A percentile compares a stretch with the other conserved stretches of the same genome.
Conservation (phyloP, 2,113 vertebrate species). For the Turnix velox region DNA sequence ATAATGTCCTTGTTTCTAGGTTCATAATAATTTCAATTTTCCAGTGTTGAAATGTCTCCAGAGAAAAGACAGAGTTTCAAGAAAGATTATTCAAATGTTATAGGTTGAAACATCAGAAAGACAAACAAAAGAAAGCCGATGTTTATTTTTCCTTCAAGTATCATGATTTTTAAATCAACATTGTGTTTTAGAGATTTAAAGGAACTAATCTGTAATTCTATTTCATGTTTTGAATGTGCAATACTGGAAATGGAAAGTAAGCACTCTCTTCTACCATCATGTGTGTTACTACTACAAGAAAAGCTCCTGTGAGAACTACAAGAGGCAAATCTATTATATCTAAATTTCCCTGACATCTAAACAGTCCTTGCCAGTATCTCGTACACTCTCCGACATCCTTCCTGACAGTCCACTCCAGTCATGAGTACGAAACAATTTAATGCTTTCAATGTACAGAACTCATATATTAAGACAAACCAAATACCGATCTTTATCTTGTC, state of each 20-base stretch:
- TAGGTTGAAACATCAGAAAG: background rate
- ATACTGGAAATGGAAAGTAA: background rate
- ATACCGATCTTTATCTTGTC: background rate
- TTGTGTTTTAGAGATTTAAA: background rate
- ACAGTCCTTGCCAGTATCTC: background rate
- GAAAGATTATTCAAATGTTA: background rate
- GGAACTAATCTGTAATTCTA: background rate
- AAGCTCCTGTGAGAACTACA: background rate
- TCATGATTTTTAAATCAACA: background rate
- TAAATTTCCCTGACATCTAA: background rate
- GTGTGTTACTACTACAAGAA: background rate
- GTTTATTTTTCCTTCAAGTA: background rate
- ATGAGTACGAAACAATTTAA: background rate
- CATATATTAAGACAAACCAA: background rate
- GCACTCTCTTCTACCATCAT: background rate
- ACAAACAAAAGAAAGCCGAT: background rate
- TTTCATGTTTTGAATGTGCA: background rate
- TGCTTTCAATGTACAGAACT: background rate
- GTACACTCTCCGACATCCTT: background rate
- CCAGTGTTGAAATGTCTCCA: background rate
- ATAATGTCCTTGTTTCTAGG: background rate
- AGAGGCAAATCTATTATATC: background rate
- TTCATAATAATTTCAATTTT: constrained; percentile 4
- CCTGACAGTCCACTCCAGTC: background rate
- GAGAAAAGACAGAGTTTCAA: background rate